A percentile compares a stretch with the other conserved stretches of the same genome.
Evolutionary conservation across 2,888 invertebrate species (phyloP).

Genomic region (Schizaphis graminum): DNA sequence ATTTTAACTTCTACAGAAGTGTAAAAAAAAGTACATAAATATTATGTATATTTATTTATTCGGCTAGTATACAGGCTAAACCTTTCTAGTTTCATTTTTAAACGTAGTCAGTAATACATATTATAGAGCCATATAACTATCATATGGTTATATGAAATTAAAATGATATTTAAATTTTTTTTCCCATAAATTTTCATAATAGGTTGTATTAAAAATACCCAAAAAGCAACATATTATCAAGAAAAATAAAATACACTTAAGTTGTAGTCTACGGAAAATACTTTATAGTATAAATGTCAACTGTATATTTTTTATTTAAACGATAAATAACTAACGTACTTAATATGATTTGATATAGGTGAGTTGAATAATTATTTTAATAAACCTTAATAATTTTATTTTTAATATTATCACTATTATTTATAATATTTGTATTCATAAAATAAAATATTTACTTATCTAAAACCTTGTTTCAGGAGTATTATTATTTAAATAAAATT

Average conservation of each 20-base stretch:
- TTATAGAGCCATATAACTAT: background rate
- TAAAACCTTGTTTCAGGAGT: background rate
- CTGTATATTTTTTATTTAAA: background rate
- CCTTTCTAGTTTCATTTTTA: slow-evolving; percentile 42
- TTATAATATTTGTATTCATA: background rate
- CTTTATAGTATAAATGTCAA: background rate
- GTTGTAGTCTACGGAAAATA: background rate
- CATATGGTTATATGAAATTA: background rate
- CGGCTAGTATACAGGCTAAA: slow-evolving; percentile 10
- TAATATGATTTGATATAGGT: background rate
- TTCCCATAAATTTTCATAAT: background rate
- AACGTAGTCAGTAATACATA: background rate
- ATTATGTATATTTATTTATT: slow-evolving; percentile 22
- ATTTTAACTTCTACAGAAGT: slow-evolving; percentile 49
- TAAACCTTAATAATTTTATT: background rate
- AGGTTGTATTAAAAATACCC: slow-evolving; percentile 14
- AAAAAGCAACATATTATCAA: slow-evolving; percentile 30
- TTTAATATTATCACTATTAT: background rate
- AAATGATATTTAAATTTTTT: slow-evolving; percentile 43
- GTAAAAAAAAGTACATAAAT: slow-evolving; percentile 22
- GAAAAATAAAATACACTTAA: slow-evolving; percentile 1
- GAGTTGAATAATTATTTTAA: background rate
- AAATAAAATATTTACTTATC: background rate
- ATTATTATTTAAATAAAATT: background rate
- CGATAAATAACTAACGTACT: background rate